Conservation (phyloP, 2,113 vertebrate species). For the Vireo altiloquus region DNA sequence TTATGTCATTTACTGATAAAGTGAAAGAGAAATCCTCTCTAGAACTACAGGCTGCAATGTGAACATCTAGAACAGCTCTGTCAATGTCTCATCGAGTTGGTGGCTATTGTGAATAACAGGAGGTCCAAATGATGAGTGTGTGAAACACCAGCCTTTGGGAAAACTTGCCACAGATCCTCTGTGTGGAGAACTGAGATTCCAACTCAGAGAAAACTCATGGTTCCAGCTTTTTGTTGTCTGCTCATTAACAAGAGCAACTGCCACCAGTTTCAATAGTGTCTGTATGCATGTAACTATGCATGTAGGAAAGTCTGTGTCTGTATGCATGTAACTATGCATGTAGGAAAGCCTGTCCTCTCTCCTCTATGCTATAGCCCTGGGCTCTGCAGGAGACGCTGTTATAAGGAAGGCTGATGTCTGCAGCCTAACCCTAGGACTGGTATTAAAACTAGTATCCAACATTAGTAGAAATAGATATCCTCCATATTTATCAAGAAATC, state of each 20-base stretch:
- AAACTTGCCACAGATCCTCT: background rate
- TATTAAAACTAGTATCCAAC: background rate
- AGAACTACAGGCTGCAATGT: background rate
- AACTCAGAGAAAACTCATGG: background rate
- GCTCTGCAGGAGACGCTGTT: background rate
- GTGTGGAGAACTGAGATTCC: background rate
- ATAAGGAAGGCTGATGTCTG: background rate
- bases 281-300: background rate
- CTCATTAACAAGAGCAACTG: background rate
- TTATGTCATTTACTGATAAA: background rate
- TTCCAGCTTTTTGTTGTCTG: background rate
- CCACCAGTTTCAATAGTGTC: background rate
- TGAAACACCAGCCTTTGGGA: background rate
- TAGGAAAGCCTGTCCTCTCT: background rate
- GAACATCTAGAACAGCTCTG: background rate
- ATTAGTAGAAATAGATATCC: background rate
- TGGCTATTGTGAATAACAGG: background rate
- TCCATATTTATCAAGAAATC: background rate
- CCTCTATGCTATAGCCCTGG: accelerated
- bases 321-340: background rate
- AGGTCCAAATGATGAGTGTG: background rate
- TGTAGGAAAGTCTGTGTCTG: background rate
- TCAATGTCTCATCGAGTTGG: background rate
- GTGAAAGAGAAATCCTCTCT: background rate
- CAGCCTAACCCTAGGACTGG: background rate